Evolutionary conservation across 2,888 invertebrate species (phyloP).

Genomic region (Caradrina clavipalpis): DNA sequence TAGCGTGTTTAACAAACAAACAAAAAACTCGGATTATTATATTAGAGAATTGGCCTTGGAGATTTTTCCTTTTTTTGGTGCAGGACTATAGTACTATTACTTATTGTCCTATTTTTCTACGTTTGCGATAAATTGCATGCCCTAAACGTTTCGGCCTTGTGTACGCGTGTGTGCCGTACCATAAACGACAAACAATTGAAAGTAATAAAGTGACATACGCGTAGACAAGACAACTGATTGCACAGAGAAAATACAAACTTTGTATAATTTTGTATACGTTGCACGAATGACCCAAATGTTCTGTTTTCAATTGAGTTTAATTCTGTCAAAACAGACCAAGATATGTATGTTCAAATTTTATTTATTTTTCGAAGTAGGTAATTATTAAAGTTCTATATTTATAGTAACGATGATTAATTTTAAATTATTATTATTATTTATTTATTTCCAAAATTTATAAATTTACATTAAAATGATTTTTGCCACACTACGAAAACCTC

Average conservation of each 20-base stretch:
- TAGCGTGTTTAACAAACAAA: no score
- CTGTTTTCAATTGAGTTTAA: conserved; percentile 14
- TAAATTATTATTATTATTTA: no score
- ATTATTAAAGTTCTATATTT: no score
- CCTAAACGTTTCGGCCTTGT: conserved; percentile 83
- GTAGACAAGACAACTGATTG: conserved; percentile 72
- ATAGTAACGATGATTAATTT: no score
- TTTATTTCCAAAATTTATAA: no score
- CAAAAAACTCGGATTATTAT: no score
- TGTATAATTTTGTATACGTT: conserved; percentile 33
- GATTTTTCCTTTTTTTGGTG: conserved; percentile 45
- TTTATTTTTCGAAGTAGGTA: no score
- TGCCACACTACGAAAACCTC: no score
- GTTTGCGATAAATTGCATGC: conserved; percentile 77
- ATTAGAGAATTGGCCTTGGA: conserved; percentile 36
- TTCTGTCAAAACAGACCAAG: background rate
- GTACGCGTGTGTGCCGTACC: conserved; percentile 70
- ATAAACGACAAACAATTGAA: conserved; percentile 85
- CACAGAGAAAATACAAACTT: conserved; percentile 64
- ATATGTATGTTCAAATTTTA: no score
- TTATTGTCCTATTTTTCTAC: conserved; percentile 71
- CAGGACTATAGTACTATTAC: conserved; percentile 46
- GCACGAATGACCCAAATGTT: conserved; percentile 13
- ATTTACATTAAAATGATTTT: no score
- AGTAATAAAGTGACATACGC: conserved; percentile 80